Base-by-base conservation (phyloP, 2,797 vertebrate genomes). In the Hemitrygon akajei region DNA sequence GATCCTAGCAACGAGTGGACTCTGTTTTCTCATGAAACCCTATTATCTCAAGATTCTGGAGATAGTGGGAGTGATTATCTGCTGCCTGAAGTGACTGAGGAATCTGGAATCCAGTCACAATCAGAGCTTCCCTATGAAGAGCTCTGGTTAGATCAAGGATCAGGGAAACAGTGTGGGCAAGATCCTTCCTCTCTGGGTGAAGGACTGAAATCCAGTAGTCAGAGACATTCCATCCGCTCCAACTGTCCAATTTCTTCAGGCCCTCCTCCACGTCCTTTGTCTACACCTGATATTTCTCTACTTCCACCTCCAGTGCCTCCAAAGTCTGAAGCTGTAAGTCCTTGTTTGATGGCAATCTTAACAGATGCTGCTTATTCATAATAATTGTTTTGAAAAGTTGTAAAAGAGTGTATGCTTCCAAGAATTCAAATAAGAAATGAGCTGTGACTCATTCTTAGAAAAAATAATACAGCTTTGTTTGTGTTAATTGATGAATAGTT, bases 271-370 rank as follows among this genome's bases (percentile, higher is more conserved):
- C 97, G 96, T 56, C 95, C 97, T 34, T 75, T 97, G 0, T 96
- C 96, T 94, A 94, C 97, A 76, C 56, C 97, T 93, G 98, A 99
- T 94, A 96, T 96, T 94, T 96, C 96, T 96, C 97, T 98, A 95
- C 98, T 98, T 96, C 99, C 98, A 94, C 99, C 99, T 95, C 99
- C 99, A 60, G 99, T 99, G 97, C 99, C 99, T 96, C 99, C 99
- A 94, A 99, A 99, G 95, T 99, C 99, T 95, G 98, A 99, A 98
- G 99, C 99, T 95, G 99, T 99, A 97, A 99, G 99, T 99, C 34
- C 16, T 18, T 84, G 47, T 94, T 7, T 92, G 27, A 60, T 22
- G 30, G 40, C 11, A n/a, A 30, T 60, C 12, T n/a, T 60, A 47
- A n/a, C 58, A 66, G 30, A 69, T 89, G 16, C 18, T 69, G 7